These are phyloP conservation scores for Aphidoletes aphidimyza DNA, from an alignment of 2,888 invertebrate species.

Conservation along the genomic window DNA sequence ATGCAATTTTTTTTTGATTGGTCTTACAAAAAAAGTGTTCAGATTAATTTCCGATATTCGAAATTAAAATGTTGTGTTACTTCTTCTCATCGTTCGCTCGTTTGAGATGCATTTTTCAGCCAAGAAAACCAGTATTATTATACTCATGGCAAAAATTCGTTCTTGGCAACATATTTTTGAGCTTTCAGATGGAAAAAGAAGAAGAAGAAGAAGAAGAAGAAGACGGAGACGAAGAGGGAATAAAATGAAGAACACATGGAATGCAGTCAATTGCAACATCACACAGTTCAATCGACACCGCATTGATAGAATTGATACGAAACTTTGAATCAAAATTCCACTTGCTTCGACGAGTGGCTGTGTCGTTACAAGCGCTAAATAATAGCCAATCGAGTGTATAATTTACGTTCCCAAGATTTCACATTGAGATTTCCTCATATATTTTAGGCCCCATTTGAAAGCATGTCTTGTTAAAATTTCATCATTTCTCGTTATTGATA, in stretches of 20 bases:
- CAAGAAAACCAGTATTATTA: conserved; percentile 18
- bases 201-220: background rate
- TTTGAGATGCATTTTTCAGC: background rate
- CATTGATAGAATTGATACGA: conserved; percentile 9
- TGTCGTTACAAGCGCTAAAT: too few species aligned
- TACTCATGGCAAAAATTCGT: background rate
- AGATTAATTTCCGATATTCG: conserved; percentile 19
- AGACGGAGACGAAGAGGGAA: too few species aligned
- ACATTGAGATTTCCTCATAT: too few species aligned
- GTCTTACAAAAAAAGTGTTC: background rate
- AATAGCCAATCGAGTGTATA: too few species aligned
- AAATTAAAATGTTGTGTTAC: conserved; percentile 31
- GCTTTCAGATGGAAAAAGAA: background rate
- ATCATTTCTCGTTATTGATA: background rate
- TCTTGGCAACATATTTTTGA: too few species aligned
- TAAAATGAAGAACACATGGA: background rate
- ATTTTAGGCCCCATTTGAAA: too few species aligned
- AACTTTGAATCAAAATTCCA: background rate
- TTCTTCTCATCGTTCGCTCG: background rate
- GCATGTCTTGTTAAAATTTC: background rate
- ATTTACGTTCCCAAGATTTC: too few species aligned
- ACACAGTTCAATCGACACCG: conserved; percentile 3
- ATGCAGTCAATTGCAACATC: conserved; percentile 49
- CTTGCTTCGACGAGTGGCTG: background rate
- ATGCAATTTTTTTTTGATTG: too few species aligned